These are phyloP conservation scores for Eurytemora carolleeae DNA, from an alignment of 1,140 invertebrate genomes.

Conservation along the genomic window DNA sequence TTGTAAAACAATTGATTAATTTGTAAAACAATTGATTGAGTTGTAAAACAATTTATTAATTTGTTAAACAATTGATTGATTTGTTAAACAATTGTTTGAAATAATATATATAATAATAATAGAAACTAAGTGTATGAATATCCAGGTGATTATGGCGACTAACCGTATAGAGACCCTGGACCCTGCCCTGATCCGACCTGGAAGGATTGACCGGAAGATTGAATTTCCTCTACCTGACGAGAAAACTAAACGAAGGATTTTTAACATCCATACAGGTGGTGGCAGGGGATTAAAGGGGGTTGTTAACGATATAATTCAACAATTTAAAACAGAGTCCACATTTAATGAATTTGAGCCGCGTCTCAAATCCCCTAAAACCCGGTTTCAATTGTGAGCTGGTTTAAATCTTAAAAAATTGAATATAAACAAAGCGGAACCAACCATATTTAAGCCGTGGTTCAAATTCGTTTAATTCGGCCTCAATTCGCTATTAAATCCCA, in stretches of 20 bases:
- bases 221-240: slow-evolving; percentile 98
- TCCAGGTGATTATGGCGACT: slow-evolving; percentile 99
- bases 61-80: too few species aligned
- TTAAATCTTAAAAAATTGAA: background rate
- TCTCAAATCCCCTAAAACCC: too few species aligned
- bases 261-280: slow-evolving; percentile 90
- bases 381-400: background rate
- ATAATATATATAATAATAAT: background rate
- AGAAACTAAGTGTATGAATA: slow-evolving; percentile 40
- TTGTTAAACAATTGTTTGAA: too few species aligned
- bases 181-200: slow-evolving; percentile 92
- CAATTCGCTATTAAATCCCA: background rate
- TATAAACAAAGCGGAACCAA: too few species aligned
- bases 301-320: too few species aligned
- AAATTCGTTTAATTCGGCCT: background rate
- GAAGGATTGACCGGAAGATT: slow-evolving; percentile 96
- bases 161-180: slow-evolving; percentile 98
- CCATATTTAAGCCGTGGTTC: too few species aligned
- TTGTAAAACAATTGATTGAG: too few species aligned
- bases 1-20: too few species aligned
- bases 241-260: slow-evolving; percentile 93
- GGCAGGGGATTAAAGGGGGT: background rate
- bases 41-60: too few species aligned
- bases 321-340: background rate
- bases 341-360: too few species aligned